phyloP scores from a whole-genome alignment of 2,113 vertebrate species.

The Natator depressus region DNA sequence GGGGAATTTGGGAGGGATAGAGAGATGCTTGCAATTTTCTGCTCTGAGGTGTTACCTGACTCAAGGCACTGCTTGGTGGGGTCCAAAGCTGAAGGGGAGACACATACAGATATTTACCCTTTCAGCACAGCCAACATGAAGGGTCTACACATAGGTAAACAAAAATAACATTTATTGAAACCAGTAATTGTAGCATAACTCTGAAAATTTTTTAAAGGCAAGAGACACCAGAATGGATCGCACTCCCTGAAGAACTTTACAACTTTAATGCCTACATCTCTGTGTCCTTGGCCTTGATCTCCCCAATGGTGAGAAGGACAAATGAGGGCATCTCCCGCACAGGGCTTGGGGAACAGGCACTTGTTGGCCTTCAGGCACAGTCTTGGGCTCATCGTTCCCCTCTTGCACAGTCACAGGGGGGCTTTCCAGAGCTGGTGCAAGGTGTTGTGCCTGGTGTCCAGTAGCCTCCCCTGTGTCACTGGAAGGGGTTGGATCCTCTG shows the following conservation, averaged over 20 bases:
- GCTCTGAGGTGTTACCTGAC: not conserved
- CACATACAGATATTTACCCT: not conserved
- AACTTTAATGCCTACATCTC: too few species aligned
- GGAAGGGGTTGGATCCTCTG: not conserved
- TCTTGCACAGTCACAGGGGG: not conserved
- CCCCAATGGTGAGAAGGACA: not conserved
- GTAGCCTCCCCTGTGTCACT: not conserved
- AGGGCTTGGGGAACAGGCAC: not conserved
- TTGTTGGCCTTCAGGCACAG: not conserved
- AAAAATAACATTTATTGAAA: not conserved
- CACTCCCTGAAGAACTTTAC: not conserved
- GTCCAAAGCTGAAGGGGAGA: not conserved
- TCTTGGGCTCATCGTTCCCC: not conserved
- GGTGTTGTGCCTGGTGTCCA: not conserved
- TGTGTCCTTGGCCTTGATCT: not conserved
- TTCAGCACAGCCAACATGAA: not conserved
- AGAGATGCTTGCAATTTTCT: not conserved
- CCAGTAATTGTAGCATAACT: not conserved
- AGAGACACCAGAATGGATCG: not conserved
- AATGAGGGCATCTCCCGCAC: not conserved
- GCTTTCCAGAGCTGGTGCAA: not conserved
- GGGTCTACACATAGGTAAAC: not conserved
- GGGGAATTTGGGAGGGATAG: not conserved
- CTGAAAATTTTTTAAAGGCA: not conserved
- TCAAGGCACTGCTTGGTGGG: not conserved